phyloP scores from a whole-genome alignment of 2,888 invertebrate genomes.

The Bhutanitis thaidina region DNA sequence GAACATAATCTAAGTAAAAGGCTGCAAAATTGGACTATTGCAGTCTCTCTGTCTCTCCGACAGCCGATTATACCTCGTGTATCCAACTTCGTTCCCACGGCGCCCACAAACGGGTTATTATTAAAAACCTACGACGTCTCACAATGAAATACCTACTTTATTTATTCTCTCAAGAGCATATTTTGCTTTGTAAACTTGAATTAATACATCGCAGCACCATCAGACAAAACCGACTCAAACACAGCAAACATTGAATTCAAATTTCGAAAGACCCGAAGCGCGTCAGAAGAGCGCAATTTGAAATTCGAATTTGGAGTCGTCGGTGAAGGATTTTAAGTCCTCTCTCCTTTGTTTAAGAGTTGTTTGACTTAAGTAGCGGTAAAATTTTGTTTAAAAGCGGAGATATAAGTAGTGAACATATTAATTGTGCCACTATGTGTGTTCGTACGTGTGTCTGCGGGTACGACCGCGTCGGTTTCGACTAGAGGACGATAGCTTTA shows the following conservation, averaged over 20 bases:
- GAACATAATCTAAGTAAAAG: slow-evolving; percentile 75
- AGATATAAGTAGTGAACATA: slow-evolving; percentile 64
- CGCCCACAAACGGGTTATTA: slow-evolving; percentile 77
- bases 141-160: slow-evolving; percentile 46
- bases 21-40: slow-evolving; percentile 79
- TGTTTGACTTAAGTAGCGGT: slow-evolving; percentile 68
- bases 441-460: slow-evolving; percentile 36
- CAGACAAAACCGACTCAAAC: slow-evolving; percentile 50
- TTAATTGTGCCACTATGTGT: slow-evolving; percentile 60
- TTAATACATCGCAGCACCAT: slow-evolving; percentile 44
- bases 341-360: slow-evolving; percentile 67
- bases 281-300: slow-evolving; percentile 69
- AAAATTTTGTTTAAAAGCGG: slow-evolving; percentile 65
- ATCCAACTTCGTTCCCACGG: slow-evolving; percentile 78
- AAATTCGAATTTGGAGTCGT: slow-evolving; percentile 74
- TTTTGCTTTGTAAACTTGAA: slow-evolving; percentile 34
- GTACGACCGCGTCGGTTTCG: slow-evolving; percentile 29
- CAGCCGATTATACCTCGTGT: slow-evolving; percentile 76
- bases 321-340: slow-evolving; percentile 75
- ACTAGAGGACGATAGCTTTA: slow-evolving; percentile 32
- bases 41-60: slow-evolving; percentile 73
- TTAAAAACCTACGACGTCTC: slow-evolving; percentile 61
- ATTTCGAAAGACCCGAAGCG: slow-evolving; percentile 46
- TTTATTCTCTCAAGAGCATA: slow-evolving; percentile 32
- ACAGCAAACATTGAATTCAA: slow-evolving; percentile 44